These are phyloP conservation scores for Athene noctua DNA, from an alignment of 2,113 vertebrate genomes.

Conservation along the genomic window DNA sequence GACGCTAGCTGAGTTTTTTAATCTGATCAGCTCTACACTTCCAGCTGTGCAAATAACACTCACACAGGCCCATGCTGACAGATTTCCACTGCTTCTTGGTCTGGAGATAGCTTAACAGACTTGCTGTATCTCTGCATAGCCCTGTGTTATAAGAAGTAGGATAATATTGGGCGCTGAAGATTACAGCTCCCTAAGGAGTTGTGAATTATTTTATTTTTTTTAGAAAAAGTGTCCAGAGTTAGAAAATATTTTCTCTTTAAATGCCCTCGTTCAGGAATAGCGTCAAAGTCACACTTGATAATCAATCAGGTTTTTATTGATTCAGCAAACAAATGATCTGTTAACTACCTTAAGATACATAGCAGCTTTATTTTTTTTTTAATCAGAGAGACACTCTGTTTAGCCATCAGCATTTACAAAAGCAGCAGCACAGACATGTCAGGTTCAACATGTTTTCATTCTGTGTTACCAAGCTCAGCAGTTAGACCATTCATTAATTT, in stretches of 20 bases:
- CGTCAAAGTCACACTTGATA: background rate
- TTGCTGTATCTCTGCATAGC: background rate
- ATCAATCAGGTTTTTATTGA: background rate
- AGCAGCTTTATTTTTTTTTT: background rate
- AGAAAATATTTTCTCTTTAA: constrained; percentile 10
- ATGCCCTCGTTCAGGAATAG: background rate
- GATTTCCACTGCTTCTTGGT: constrained; percentile 17
- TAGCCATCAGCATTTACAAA: constrained; percentile 33
- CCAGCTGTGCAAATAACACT: constrained; percentile 58
- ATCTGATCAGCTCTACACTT: constrained; percentile 30
- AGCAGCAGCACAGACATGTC: constrained; percentile 20
- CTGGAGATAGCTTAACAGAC: background rate
- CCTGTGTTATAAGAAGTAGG: background rate
- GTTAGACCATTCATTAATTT: constrained; percentile 42
- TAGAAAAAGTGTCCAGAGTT: background rate
- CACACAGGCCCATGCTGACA: constrained; percentile 31
- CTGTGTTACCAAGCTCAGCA: background rate
- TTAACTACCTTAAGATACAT: background rate
- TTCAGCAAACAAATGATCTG: background rate
- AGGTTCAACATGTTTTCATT: constrained; percentile 52
- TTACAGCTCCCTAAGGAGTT: constrained; percentile 38
- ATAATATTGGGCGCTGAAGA: constrained; percentile 14
- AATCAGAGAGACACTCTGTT: background rate
- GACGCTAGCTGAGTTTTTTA: constrained; percentile 1
- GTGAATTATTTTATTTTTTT: background rate